Percentiles rank a stretch among this genome's conserved stretches.
Evolutionary conservation across 2,888 invertebrate species (phyloP).

Genomic region (Heliothis peltigera): DNA sequence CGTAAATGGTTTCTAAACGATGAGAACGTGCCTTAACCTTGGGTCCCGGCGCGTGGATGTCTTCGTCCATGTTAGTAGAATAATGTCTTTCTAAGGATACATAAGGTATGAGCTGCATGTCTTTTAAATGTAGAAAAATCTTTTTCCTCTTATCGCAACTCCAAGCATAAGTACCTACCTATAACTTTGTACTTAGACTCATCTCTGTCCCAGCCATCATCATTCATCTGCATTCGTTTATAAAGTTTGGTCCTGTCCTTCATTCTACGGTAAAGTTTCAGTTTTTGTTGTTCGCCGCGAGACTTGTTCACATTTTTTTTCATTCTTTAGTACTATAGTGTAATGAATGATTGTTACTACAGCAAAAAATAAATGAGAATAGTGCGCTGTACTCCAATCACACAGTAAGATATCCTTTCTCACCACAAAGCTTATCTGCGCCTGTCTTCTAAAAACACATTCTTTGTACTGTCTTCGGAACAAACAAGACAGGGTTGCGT

Average conservation of each 20-base stretch:
- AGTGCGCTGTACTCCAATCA: conserved; percentile 21
- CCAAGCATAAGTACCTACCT: no score
- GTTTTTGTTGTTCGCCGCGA: background rate
- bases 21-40: conserved; percentile 20
- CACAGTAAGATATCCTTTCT: conserved; percentile 16
- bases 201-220: no score
- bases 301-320: background rate
- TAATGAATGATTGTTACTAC: background rate
- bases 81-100: background rate
- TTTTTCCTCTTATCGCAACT: no score
- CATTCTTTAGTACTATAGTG: background rate
- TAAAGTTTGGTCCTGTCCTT: no score
- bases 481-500: conserved; percentile 58
- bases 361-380: background rate
- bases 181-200: no score
- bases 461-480: conserved; percentile 58
- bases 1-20: conserved; percentile 19
- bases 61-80: conserved; percentile 17
- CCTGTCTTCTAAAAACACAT: conserved; percentile 46
- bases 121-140: no score
- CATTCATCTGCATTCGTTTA: no score
- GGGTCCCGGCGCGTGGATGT: conserved; percentile 4
- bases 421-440: conserved; percentile 45
- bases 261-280: no score
- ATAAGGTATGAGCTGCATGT: no score